Conservation (phyloP, 2,113 vertebrate species). For the Chauna torquata region DNA sequence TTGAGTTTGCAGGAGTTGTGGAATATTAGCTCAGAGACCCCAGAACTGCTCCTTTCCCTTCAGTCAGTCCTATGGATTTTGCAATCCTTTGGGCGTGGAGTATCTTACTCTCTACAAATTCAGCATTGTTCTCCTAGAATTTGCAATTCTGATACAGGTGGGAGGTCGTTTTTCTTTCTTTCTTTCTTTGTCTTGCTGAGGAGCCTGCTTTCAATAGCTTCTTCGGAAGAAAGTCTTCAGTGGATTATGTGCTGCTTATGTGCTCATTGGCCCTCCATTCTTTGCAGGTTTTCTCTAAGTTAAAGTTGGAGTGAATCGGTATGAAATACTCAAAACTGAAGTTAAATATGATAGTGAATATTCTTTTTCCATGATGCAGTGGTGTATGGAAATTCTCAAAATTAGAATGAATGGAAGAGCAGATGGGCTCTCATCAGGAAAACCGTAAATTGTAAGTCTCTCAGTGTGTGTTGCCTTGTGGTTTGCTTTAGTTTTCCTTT, state of each 20-base stretch:
- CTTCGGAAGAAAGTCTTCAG: background rate
- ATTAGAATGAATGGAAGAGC: background rate
- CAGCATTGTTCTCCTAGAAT: background rate
- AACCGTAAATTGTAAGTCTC: background rate
- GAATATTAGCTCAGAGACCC: background rate
- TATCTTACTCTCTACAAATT: background rate
- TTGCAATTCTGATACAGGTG: background rate
- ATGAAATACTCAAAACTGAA: background rate
- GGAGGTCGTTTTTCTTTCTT: background rate
- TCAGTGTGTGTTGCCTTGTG: background rate
- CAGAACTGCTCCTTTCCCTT: background rate
- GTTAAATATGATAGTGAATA: background rate
- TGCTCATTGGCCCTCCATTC: background rate
- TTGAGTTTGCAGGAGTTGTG: background rate
- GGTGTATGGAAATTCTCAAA: background rate
- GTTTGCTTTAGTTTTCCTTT: slow-evolving; percentile 27
- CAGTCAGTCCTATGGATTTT: background rate
- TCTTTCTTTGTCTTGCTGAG: background rate
- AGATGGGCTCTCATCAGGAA: background rate
- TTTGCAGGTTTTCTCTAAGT: background rate
- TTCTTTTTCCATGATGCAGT: background rate
- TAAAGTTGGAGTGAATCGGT: background rate
- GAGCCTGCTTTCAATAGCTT: background rate
- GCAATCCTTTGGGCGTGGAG: background rate
- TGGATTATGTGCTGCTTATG: background rate